A percentile compares a stretch with the other conserved stretches of the same genome.
Evolutionary conservation across 1,140 invertebrate genomes (phyloP).

Genomic region (Ridgeia piscesae): DNA sequence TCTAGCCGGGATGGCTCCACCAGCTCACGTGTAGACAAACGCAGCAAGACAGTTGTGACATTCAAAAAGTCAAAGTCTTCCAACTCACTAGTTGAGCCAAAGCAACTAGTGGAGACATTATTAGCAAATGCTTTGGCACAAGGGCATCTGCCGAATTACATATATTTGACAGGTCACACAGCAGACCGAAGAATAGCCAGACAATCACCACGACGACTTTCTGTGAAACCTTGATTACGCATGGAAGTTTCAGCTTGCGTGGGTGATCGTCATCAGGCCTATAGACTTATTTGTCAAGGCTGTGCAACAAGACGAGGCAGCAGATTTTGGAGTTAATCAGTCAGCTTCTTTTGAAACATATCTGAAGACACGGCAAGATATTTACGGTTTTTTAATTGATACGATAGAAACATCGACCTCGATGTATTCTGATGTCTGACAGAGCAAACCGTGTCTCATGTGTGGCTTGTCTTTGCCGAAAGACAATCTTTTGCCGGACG

Average conservation of each 20-base stretch:
- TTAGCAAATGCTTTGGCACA: background rate
- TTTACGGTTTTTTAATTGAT: background rate
- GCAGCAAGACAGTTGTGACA: background rate
- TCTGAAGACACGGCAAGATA: no score
- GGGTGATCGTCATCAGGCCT: background rate
- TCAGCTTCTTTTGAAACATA: background rate
- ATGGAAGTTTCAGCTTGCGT: background rate
- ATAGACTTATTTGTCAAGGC: background rate
- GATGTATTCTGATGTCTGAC: background rate
- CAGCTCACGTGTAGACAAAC: background rate
- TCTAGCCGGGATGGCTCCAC: no score
- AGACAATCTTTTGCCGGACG: background rate
- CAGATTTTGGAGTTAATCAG: background rate
- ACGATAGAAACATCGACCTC: background rate
- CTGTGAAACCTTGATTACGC: background rate
- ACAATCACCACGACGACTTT: background rate
- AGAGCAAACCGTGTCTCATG: background rate
- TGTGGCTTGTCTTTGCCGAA: background rate
- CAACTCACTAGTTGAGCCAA: background rate
- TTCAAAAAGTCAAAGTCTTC: background rate
- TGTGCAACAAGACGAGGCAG: background rate
- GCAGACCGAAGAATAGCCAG: background rate
- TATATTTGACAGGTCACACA: background rate
- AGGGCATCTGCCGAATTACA: background rate
- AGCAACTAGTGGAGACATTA: background rate